phyloP scores from a whole-genome alignment of 2,797 vertebrate genomes.

The Ctenopoma multispine region DNA sequence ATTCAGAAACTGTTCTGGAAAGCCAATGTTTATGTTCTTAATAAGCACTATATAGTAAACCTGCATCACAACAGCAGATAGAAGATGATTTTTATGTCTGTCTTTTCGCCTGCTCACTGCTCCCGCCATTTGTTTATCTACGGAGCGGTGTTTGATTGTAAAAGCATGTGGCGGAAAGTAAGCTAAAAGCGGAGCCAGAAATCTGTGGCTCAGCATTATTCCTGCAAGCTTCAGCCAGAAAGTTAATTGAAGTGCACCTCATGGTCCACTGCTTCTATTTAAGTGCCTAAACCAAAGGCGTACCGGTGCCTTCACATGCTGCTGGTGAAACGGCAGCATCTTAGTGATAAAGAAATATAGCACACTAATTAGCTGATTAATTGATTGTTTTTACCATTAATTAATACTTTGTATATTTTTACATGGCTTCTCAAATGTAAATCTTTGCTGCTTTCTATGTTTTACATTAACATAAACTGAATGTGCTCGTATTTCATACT shows the following conservation, averaged over 20 bases:
- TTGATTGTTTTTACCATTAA: not conserved
- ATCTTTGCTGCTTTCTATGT: too few relatives aligned
- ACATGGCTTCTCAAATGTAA: too few relatives aligned
- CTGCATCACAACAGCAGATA: conserved; percentile 17
- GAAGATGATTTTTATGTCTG: conserved; percentile 37
- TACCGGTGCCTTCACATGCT: conserved; percentile 11
- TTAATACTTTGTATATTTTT: too few relatives aligned
- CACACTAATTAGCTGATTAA: not conserved
- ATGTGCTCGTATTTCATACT: too few relatives aligned
- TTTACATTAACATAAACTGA: too few relatives aligned
- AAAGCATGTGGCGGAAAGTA: conserved; percentile 23
- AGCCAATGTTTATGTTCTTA: not conserved
- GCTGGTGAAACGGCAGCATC: conserved; percentile 2
- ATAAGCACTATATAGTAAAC: conserved; percentile 15
- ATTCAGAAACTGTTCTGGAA: not conserved
- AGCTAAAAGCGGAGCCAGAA: conserved; percentile 33
- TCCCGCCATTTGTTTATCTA: conserved; percentile 19
- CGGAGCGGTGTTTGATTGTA: not conserved
- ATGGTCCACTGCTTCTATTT: conserved; percentile 28
- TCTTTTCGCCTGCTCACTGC: conserved; percentile 27
- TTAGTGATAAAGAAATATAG: not conserved
- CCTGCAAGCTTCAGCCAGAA: conserved; percentile 13
- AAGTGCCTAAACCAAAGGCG: conserved; percentile 35
- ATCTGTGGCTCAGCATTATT: conserved; percentile 50
- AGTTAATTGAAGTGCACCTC: conserved; percentile 49